Evolutionary conservation across 2,797 vertebrate species (phyloP).

Genomic region (Denticeps clupeoides): DNA sequence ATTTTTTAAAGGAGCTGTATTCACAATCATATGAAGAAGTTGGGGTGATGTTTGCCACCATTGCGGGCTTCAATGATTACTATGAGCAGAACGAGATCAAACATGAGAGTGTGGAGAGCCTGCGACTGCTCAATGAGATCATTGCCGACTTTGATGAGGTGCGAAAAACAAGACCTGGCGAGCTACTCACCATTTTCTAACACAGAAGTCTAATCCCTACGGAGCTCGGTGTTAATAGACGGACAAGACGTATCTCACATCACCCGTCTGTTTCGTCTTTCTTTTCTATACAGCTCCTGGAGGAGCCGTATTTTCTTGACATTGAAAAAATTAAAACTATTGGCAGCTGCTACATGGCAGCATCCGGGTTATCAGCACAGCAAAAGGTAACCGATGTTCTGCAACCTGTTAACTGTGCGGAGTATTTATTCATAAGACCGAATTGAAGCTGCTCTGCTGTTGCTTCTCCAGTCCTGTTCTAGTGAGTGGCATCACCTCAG

Average conservation of each 20-base stretch:
- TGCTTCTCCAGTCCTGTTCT: slow-evolving; percentile 28
- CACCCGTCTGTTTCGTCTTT: neutral
- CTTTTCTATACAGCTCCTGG: slow-evolving; percentile 57
- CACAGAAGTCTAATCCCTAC: too few relatives aligned
- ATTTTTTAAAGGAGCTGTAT: slow-evolving; percentile 53
- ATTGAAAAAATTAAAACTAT: slow-evolving; percentile 72
- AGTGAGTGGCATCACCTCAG: slow-evolving; percentile 62
- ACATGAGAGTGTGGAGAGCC: slow-evolving; percentile 61
- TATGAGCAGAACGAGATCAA: slow-evolving; percentile 62
- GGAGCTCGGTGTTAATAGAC: too few relatives aligned
- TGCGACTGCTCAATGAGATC: slow-evolving; percentile 63
- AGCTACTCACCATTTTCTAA: too few relatives aligned
- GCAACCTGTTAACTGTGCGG: neutral
- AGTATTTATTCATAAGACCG: neutral
- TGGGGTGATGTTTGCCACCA: slow-evolving; percentile 67
- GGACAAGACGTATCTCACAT: slow-evolving; percentile 4
- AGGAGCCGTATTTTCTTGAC: slow-evolving; percentile 59
- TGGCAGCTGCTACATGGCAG: slow-evolving; percentile 67
- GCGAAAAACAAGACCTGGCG: slow-evolving; percentile 6
- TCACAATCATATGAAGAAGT: slow-evolving; percentile 65
- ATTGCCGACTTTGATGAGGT: slow-evolving; percentile 65
- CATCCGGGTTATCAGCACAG: slow-evolving; percentile 56
- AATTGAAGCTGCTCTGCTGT: too few relatives aligned
- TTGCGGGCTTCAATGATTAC: slow-evolving; percentile 62
- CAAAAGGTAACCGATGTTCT: too few relatives aligned